A percentile compares a stretch with the other conserved stretches of the same genome.
Evolutionary conservation across 2,888 invertebrate genomes (phyloP).

Genomic region (Tortrix viridana): DNA sequence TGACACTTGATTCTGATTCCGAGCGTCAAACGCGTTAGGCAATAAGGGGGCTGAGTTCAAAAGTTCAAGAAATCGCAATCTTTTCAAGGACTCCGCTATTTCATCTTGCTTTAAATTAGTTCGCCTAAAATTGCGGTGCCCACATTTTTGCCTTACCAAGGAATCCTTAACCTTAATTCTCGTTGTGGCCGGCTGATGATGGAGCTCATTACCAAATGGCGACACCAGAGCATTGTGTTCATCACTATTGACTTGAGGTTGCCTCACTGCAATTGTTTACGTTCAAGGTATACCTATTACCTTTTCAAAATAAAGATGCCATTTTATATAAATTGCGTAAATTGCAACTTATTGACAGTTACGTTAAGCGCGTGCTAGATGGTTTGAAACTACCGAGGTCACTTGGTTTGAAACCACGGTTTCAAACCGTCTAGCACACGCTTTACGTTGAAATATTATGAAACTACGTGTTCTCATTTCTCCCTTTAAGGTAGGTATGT

Average conservation of each 20-base stretch:
- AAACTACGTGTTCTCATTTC: too few relatives aligned
- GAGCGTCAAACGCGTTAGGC: too few relatives aligned
- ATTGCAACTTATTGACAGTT: not conserved
- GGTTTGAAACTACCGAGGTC: too few relatives aligned
- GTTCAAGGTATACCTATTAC: slow-evolving; percentile 26
- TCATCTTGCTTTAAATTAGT: not conserved
- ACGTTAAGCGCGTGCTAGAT: not conserved
- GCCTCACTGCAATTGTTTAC: slow-evolving; percentile 27
- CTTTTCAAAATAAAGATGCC: slow-evolving; percentile 20
- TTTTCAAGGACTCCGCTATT: too few relatives aligned
- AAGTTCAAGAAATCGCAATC: too few relatives aligned
- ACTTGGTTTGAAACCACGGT: too few relatives aligned
- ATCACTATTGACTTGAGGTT: slow-evolving; percentile 18
- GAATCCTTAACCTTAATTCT: slow-evolving; percentile 33
- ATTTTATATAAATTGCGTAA: not conserved
- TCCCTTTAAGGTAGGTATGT: too few relatives aligned
- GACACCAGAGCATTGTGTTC: slow-evolving; percentile 32
- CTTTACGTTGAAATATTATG: not conserved
- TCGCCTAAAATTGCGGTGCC: not conserved
- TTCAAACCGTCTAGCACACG: too few relatives aligned
- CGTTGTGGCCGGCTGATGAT: slow-evolving; percentile 10
- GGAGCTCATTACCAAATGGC: slow-evolving; percentile 33
- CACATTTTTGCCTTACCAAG: slow-evolving; percentile 3
- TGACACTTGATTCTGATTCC: too few relatives aligned
- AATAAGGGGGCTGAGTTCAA: too few relatives aligned